phyloP scores from a whole-genome alignment of 92 coral and sea anemone species.

The Phenganax stokvisi region DNA sequence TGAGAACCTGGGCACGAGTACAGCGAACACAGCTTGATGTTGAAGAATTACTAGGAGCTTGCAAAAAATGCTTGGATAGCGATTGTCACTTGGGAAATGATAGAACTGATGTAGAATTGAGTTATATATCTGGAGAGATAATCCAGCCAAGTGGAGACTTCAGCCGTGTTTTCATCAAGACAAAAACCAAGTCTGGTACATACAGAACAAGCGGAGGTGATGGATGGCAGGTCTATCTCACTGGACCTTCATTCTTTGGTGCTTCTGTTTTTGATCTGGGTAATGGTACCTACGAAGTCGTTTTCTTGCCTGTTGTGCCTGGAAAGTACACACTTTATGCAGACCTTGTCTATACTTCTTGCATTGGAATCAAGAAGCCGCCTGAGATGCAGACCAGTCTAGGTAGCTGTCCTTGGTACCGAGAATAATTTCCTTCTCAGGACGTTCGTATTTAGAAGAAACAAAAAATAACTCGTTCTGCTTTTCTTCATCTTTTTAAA shows the following conservation, averaged over 20 bases:
- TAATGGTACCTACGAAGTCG: slow-evolving; percentile 64
- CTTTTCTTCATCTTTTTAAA: not conserved
- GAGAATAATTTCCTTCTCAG: too few relatives aligned
- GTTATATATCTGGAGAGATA: slow-evolving; percentile 42
- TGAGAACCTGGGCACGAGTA: slow-evolving; percentile 60
- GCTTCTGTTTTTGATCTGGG: slow-evolving; percentile 60
- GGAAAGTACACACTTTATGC: slow-evolving; percentile 54
- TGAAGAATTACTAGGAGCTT: slow-evolving; percentile 41
- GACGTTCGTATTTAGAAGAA: too few relatives aligned
- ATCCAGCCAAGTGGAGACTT: slow-evolving; percentile 55
- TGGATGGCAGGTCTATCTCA: slow-evolving; percentile 56
- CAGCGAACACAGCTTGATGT: slow-evolving; percentile 56
- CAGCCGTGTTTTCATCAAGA: slow-evolving; percentile 51
- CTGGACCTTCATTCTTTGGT: slow-evolving; percentile 53
- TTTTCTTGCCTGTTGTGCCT: slow-evolving; percentile 52
- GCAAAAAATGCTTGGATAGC: slow-evolving; percentile 41
- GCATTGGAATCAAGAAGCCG: slow-evolving; percentile 59
- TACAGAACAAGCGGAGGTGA: slow-evolving; percentile 58
- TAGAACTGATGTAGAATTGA: slow-evolving; percentile 41
- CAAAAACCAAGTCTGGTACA: slow-evolving; percentile 33
- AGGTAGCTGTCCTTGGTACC: slow-evolving; percentile 35
- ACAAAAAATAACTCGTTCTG: not conserved
- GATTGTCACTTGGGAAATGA: slow-evolving; percentile 38
- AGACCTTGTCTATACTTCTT: slow-evolving; percentile 51
- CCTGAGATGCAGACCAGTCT: slow-evolving; percentile 48